These are phyloP conservation scores for Porphyrio hochstetteri DNA, from an alignment of 2,113 vertebrate species.

Conservation along the genomic window DNA sequence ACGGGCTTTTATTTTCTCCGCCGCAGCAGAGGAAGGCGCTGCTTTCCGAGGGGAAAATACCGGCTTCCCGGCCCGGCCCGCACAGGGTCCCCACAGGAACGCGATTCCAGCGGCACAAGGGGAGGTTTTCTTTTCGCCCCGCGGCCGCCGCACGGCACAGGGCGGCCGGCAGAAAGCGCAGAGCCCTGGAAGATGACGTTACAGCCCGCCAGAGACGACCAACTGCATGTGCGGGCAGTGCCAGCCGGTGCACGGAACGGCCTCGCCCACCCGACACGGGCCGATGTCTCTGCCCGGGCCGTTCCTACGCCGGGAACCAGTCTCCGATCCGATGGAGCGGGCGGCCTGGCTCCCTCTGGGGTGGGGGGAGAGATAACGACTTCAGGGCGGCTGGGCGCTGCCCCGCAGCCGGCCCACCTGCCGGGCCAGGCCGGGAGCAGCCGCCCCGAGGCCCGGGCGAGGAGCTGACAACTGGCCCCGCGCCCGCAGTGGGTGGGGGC, in stretches of 20 bases:
- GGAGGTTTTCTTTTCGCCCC: not conserved
- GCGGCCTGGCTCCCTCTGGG: not conserved
- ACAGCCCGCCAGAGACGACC: not conserved
- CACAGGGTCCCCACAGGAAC: not conserved
- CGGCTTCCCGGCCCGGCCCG: not conserved
- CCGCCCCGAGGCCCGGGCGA: not conserved
- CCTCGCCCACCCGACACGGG: not conserved
- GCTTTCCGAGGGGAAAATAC: not conserved
- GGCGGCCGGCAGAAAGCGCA: rapidly evolving
- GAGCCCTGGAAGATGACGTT: not conserved
- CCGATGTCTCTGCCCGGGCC: not conserved
- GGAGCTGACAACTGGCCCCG: not conserved
- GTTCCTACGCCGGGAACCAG: not conserved
- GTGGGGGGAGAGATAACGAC: too few species aligned
- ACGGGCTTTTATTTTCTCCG: rapidly evolving
- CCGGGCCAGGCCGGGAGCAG: not conserved
- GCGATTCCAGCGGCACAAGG: not conserved
- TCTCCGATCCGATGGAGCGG: rapidly evolving
- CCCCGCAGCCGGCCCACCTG: too few species aligned
- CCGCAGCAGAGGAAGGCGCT: not conserved
- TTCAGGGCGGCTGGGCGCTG: too few species aligned
- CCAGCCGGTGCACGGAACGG: too few species aligned
- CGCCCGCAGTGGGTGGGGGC: rapidly evolving
- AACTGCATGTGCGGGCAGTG: not conserved
- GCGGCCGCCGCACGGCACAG: not conserved